Evolutionary conservation across 2,113 vertebrate genomes (phyloP).

Genomic region (Zosterops pallidus): DNA sequence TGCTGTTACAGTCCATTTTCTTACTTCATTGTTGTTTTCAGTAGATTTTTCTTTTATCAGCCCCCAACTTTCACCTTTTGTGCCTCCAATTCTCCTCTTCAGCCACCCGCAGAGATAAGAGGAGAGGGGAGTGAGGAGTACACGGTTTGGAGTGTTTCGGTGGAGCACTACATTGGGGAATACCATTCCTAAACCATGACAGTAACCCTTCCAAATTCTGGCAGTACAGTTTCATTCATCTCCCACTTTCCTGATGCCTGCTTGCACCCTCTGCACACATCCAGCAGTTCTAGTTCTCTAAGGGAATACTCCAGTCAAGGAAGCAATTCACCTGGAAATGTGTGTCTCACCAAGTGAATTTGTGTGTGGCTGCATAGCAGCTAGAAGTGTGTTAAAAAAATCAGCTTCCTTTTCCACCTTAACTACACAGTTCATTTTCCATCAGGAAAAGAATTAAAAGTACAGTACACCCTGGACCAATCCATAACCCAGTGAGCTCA

Average conservation of each 20-base stretch:
- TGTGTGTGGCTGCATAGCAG: constrained; percentile 62
- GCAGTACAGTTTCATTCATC: constrained; percentile 26
- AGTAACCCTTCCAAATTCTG: neutral
- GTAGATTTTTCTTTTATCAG: neutral
- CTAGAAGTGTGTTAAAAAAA: constrained; percentile 11
- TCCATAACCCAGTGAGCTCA: neutral
- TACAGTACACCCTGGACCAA: constrained; percentile 67
- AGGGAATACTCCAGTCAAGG: constrained; percentile 3
- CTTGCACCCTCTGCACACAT: neutral
- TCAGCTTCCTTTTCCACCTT: constrained; percentile 8
- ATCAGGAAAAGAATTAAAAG: neutral
- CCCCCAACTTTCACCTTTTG: neutral
- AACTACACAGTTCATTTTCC: constrained; percentile 9
- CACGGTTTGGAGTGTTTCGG: neutral
- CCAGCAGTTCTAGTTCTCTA: neutral
- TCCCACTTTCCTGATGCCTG: neutral
- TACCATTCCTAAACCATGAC: neutral
- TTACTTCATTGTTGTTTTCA: neutral
- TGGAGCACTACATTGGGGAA: neutral
- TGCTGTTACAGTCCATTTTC: neutral
- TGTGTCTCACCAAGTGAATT: neutral
- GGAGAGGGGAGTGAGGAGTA: rapidly evolving
- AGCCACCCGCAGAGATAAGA: neutral
- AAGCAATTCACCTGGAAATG: neutral
- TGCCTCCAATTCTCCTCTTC: neutral